Evolutionary conservation across 2,888 invertebrate species (phyloP), one percentile per base, ranked within the genome.

Genomic region (Netelia virgata): DNA sequence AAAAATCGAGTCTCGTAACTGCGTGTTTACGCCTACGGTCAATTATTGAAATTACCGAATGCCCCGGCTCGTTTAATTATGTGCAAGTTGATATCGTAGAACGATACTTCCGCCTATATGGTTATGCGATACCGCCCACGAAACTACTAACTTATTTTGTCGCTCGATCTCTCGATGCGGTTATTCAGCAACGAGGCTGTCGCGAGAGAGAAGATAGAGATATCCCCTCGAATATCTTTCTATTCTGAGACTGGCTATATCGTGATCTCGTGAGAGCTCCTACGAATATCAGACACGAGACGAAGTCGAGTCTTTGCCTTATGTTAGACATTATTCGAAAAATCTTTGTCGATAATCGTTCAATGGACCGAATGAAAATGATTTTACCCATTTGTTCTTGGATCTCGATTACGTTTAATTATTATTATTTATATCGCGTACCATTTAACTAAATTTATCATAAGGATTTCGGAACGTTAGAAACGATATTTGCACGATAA

Each of bases 101-200:
- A 28, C 47, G 72, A 82, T 76, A 82, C 82, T 82, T 82, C 82
- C 82, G 82, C 64, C 59, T 59, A 36, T 75, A 57, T 20, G 61
- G 63, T 63, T 70, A 55, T 66, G 64, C 64, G 18, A 76, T 20
- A 41, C 57, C 76, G 82, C 76, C 82, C 76, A 82, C 82, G 43
- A 63, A 55, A 72, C 69, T 20, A 28, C 20, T 41, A 53, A 64
- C 53, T 57, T 73, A 59, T 73, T 80, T 68, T n/a, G 59, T 74
- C 47, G 36, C 80, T 43, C 43, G 57, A 53, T 74, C 53, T 36
- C 59, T 74, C 41, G 72, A 23, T 28, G 16, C 18, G 57, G 57
- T 74, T 61, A 81, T 81, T 74, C 80, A 69, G 68, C 68, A 61
- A 69, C 43, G 80, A 73, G 43, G 64, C 28, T 50, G 59, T 68